Percentiles rank a stretch among this genome's conserved stretches.
phyloP scores from a whole-genome alignment of 37 sponge, comb jelly and placozoan genomes.

The Crambe crambe region DNA sequence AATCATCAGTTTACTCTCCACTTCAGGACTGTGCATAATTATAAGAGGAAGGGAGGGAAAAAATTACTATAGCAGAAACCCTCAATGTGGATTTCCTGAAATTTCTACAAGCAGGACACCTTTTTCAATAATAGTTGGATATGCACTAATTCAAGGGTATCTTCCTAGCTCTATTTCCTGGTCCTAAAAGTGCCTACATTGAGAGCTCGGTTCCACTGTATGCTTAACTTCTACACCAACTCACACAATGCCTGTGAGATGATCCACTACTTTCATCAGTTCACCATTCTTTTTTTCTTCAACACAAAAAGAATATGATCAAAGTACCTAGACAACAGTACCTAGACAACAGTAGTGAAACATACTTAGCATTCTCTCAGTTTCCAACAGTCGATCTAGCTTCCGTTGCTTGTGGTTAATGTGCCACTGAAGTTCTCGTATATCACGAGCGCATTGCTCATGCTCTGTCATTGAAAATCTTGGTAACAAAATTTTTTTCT shows the following conservation, averaged over 20 bases:
- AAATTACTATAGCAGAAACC: no score
- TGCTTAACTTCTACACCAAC: no score
- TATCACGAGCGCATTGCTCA: conserved; percentile 52
- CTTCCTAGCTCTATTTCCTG: no score
- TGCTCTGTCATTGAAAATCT: conserved; percentile 36
- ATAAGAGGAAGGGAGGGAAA: no score
- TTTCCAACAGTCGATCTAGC: conserved; percentile 19
- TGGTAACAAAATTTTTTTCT: not conserved
- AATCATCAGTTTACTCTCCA: conserved; percentile 39
- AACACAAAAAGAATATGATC: not conserved
- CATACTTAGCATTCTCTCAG: conserved; percentile 21
- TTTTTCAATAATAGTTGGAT: no score
- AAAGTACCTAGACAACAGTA: not conserved
- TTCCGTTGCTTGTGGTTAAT: conserved; percentile 18
- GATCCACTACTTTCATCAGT: conserved; percentile 36
- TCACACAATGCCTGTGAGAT: not conserved
- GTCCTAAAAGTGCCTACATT: no score
- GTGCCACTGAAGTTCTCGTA: conserved; percentile 68
- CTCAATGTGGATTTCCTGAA: no score
- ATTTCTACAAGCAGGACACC: no score
- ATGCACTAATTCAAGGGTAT: no score
- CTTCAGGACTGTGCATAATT: conserved; percentile 15
- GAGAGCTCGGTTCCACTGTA: no score
- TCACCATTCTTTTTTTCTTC: conserved; percentile 42
- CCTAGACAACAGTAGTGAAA: no score